Evolutionary conservation across 2,888 invertebrate genomes (phyloP).

Genomic region (Folsomia candida): DNA sequence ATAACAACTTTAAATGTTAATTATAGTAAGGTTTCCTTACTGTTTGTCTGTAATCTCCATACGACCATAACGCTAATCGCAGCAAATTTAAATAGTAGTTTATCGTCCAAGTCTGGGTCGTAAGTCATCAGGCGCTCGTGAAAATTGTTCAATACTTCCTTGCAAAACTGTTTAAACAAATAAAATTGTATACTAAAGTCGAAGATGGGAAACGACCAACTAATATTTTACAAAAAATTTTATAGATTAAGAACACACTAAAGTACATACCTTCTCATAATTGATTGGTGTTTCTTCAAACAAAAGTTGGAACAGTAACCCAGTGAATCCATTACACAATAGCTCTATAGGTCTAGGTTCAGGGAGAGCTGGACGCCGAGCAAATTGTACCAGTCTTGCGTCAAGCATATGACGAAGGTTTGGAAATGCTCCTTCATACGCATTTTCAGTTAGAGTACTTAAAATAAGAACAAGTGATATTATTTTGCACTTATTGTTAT

Average conservation of each 20-base stretch:
- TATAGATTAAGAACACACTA: too few species aligned
- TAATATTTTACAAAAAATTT: too few species aligned
- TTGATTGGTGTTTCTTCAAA: constrained; percentile 39
- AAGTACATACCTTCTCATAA: constrained; percentile 39
- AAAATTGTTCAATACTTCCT: constrained; percentile 44
- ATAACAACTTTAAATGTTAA: not conserved
- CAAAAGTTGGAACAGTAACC: constrained; percentile 40
- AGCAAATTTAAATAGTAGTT: constrained; percentile 42
- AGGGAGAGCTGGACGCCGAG: constrained; percentile 37
- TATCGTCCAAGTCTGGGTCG: constrained; percentile 43
- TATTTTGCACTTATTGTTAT: not conserved
- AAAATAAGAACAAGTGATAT: not conserved
- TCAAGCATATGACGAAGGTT: constrained; percentile 43
- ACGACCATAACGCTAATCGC: constrained; percentile 42
- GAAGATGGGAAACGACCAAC: too few species aligned
- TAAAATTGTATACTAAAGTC: not conserved
- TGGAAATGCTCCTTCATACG: constrained; percentile 44
- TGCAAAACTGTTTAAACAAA: constrained; percentile 22
- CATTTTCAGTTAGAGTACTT: constrained; percentile 35
- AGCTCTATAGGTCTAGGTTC: constrained; percentile 42
- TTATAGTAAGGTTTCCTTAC: constrained; percentile 27
- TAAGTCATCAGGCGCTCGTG: constrained; percentile 36
- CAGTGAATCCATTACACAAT: constrained; percentile 37
- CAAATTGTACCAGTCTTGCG: constrained; percentile 41
- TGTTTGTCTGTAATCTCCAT: constrained; percentile 39